phyloP scores from a whole-genome alignment of 2,113 vertebrate genomes.

The Prionailurus bengalensis region DNA sequence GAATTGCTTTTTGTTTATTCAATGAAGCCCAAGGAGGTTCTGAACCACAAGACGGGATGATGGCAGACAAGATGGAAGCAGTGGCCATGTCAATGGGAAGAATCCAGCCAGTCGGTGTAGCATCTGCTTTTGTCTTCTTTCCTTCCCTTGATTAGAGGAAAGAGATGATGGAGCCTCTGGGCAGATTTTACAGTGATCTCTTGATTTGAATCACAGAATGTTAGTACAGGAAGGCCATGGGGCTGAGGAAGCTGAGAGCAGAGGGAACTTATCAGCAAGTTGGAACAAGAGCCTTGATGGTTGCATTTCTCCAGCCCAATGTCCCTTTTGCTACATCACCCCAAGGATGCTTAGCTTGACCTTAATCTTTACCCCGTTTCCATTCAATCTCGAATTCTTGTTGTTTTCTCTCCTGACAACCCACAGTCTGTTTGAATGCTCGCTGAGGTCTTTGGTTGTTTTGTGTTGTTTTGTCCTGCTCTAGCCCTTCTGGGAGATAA shows the following conservation, averaged over 20 bases:
- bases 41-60: neutral
- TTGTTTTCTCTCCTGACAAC: neutral
- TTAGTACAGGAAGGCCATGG: neutral
- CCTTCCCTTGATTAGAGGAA: neutral
- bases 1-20: neutral
- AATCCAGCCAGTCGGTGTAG: no score
- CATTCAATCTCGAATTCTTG: neutral
- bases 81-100: neutral
- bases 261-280: neutral
- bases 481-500: constrained; percentile 56
- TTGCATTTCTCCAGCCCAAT: neutral
- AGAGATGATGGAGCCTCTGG: neutral
- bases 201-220: neutral
- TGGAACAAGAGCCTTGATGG: neutral
- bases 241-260: neutral
- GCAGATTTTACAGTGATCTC: neutral
- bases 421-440: neutral
- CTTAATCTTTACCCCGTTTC: neutral
- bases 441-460: neutral
- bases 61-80: neutral
- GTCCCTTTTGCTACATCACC: neutral
- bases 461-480: neutral
- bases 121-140: neutral
- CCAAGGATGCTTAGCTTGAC: neutral
- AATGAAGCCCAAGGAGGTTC: neutral